Base-by-base conservation (phyloP, 1,140 invertebrate species). In the Aphelenchoides besseyi region DNA sequence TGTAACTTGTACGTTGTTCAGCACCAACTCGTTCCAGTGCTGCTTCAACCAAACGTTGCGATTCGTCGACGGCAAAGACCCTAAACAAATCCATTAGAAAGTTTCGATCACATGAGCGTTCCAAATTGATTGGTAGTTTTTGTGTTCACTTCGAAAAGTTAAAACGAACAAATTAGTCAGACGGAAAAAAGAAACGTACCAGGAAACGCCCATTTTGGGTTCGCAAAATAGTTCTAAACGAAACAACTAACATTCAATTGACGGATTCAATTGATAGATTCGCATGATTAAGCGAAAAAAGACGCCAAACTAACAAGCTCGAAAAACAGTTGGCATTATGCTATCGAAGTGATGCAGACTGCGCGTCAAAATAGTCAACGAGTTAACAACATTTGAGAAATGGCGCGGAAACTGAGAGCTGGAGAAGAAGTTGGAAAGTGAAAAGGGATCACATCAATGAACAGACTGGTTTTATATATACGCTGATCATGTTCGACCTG, bases 11-110 rank as follows among this genome's bases (percentile, higher is more conserved):
- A 18, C 28, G 26, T 30, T 61, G 71, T n/a, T 23, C 59, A 12
- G 75, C 77, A 1, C 75, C 75, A 0, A 64, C 73, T 8, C 69
- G 75, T 37, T 76, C 75, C 3, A 76, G 59, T 29, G 75, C 33
- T 18, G 66, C 23, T 76, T 76, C 75, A 36, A 78, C 33, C 18
- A 59, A 26, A 32, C 36, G 35, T 53, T 41, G 68, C 9, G 37
- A 30, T 73, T 79, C 16, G 26, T 37, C 32, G 1, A 61, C 64
- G 29, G 78, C 70, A 32, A 75, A 79, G 8, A 75, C 76, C 74
- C 74, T 75, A n/a, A n/a, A n/a, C 16, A 1, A n/a, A n/a, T n/a
- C n/a, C n/a, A n/a, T n/a, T n/a, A n/a, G n/a, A n/a, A n/a, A n/a
- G n/a, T n/a, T n/a, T n/a, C n/a, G n/a, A n/a, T n/a, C n/a, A n/a